Base-by-base conservation (phyloP, 1,140 invertebrate species). In the Panagrolaimus sp. region DNA sequence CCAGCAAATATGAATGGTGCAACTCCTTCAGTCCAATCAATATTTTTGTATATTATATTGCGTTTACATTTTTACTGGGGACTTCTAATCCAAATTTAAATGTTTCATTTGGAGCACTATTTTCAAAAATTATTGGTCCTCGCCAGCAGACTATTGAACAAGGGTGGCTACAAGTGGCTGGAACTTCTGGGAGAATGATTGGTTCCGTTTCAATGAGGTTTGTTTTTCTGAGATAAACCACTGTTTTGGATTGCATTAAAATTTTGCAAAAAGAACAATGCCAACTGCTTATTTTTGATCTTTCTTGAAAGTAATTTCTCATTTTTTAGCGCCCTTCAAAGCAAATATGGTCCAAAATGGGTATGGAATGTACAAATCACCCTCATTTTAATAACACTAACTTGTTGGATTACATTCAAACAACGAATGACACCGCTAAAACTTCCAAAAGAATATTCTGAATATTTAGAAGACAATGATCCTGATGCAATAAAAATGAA, bases 171-270 rank as follows among this genome's bases (percentile, higher is more conserved):
- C 20, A 44, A 43, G 31, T 43, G 48, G 74, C 27, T 13, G 63
- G 13, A 38, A 72, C 25, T 67, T 71, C 47, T 20, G n/a, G 38
- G 43, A 11, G 72, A 73, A 16, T 25, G 44, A 14, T 67, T 66
- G 72, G 72, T 65, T n/a, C 44, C 63, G 27, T 25, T 20, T 47
- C 31, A 48, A 14, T 73, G 25, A 71, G 75, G 76, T 74, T 4
- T 16, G 14, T 8, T 47, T 20, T 5, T 4, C n/a, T 8, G 4
- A 0, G 23, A 13, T n/a, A n/a, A n/a, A n/a, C n/a, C n/a, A n/a
- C n/a, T n/a, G n/a, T n/a, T n/a, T n/a, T n/a, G n/a, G n/a, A n/a
- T n/a, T n/a, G n/a, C n/a, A n/a, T n/a, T n/a, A n/a, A n/a, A n/a
- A n/a, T n/a, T n/a, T n/a, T n/a, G n/a, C n/a, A n/a, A n/a, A n/a